Base-by-base conservation (phyloP, 2,888 invertebrate genomes). In the Caenorhabditis sinica region DNA sequence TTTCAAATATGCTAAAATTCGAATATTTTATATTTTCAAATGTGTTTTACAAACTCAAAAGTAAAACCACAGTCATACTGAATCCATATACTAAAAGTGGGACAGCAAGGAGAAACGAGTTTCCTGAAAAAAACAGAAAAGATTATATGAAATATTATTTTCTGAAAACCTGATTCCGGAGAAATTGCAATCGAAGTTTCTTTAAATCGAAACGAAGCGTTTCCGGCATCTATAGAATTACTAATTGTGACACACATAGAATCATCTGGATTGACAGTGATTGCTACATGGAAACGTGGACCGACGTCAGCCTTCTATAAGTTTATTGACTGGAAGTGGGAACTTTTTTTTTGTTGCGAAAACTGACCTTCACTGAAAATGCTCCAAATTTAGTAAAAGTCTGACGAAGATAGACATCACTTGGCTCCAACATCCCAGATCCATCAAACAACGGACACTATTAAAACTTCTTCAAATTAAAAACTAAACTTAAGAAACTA, bases 371-470 rank as follows among this genome's bases (percentile, higher is more conserved):
- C 1, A 75, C 20, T 8, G 66, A 36, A 23, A 75, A 75, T 13
- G 33, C 66, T 17, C 33, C 75, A 28, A 75, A 66, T 25, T 43
- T 66, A 0, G 66, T 68, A n/a, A 75, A 75, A 9, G 75, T 33
- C 20, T 75, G 75, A 45, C 43, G 49, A 23, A 75, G 68, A 20
- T 58, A 66, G 0, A 25, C 36, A 11, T 68, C 66, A 33, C 58
- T 75, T 4, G 15, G 30, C 23, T 66, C 66, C 0, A 43, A 17
- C 11, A 58, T 49, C 0, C 75, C 75, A 0, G 56, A 53, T 0
- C 20, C 28, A 36, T 75, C 75, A 13, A 75, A 75, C 11, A 65
- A 23, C 0, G 75, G 75, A 25, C 75, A 75, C 66, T 75, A 40
- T 53, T 53, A 45, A 45, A 1, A 6, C 0, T 23, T 23, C 17